Conservation (phyloP, 2,888 invertebrate genomes). For the Pollenia labialis region DNA sequence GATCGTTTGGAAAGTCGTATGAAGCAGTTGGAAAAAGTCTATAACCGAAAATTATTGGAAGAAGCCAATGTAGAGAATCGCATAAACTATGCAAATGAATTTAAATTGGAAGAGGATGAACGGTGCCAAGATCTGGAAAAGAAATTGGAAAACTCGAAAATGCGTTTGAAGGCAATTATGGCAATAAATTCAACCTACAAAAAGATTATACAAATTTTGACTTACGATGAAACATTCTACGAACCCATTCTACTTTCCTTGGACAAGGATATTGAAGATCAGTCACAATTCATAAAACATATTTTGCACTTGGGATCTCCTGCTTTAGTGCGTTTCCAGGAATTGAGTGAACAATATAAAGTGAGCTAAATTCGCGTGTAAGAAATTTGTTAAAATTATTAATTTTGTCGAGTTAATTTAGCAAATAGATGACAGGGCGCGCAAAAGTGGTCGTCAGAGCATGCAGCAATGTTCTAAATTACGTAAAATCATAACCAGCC, state of each 20-base stretch:
- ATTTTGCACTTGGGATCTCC: conserved; percentile 77
- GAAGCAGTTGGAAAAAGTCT: conserved; percentile 53
- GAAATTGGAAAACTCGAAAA: conserved; percentile 75
- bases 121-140: conserved; percentile 66
- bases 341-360: conserved; percentile 69
- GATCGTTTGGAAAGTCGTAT: conserved; percentile 77
- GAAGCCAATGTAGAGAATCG: conserved; percentile 74
- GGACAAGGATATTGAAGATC: conserved; percentile 76
- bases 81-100: conserved; percentile 75
- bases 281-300: conserved; percentile 75
- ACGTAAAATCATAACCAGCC: conserved; percentile 62
- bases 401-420: neutral
- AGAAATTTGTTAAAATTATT: neutral
- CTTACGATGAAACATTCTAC: conserved; percentile 77
- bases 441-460: conserved; percentile 26
- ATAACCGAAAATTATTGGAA: conserved; percentile 8
- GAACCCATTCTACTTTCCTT: conserved; percentile 77
- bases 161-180: conserved; percentile 75
- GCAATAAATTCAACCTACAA: conserved; percentile 76
- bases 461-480: conserved; percentile 58
- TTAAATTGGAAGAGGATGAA: conserved; percentile 74
- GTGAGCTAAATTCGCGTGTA: conserved; percentile 49
- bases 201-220: conserved; percentile 73
- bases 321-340: conserved; percentile 70
- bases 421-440: conserved; percentile 48